Evolutionary conservation across 2,797 vertebrate species (phyloP).

Genomic region (Typhlichthys eigenmanni): DNA sequence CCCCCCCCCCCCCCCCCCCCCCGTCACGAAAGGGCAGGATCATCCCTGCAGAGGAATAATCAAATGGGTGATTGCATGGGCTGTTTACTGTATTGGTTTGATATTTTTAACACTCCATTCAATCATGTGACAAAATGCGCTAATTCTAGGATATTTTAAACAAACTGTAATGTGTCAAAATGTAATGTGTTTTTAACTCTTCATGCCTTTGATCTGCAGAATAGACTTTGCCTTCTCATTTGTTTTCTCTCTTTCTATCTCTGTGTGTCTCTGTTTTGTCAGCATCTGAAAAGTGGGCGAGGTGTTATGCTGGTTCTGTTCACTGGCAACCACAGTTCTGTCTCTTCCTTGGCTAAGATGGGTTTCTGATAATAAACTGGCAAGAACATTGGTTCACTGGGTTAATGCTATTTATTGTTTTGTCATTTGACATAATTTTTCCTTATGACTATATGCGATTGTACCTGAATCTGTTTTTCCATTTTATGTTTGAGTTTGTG

Average conservation of each 20-base stretch:
- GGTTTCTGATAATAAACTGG: constrained; percentile 11
- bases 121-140: background rate
- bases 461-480: constrained; percentile 9
- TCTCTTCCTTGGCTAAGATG: constrained; percentile 34
- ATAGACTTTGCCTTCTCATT: background rate
- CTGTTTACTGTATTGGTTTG: constrained; percentile 6
- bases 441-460: constrained; percentile 14
- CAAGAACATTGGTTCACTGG: background rate
- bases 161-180: background rate
- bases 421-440: background rate
- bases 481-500: constrained; percentile 7
- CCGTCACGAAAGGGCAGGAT: constrained; percentile 21
- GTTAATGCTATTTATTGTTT: background rate
- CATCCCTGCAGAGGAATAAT: constrained; percentile 25
- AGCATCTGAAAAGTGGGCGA: constrained; percentile 59
- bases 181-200: background rate
- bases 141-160: background rate
- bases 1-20: too few species aligned
- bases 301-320: constrained; percentile 40
- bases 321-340: constrained; percentile 23
- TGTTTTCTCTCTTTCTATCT: constrained; percentile 5
- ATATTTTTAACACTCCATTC: constrained; percentile 9
- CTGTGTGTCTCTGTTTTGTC: constrained; percentile 20
- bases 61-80: background rate
- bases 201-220: background rate